Base-by-base conservation (phyloP, 30 jellyfish, hydroid and myxozoan genomes). In the Turritopsis rubra region DNA sequence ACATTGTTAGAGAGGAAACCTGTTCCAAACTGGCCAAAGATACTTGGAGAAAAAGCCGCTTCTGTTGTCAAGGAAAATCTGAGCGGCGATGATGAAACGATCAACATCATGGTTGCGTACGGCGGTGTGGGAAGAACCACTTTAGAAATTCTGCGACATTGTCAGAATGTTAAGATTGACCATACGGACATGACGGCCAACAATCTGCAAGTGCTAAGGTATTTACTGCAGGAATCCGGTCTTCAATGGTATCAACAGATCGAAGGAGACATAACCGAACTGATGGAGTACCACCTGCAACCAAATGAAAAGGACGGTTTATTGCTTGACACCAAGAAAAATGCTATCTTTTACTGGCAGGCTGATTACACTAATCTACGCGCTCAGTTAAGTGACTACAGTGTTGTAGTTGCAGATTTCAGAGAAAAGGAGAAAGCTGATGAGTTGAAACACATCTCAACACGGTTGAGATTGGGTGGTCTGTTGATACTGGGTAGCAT, bases 61-160 rank as follows among this genome's bases (percentile, higher is more conserved):
- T 9, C 8, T 0, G 7, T 80, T 16, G 52, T 80, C 52, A 52
- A 80, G 23, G 19, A 77, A 77, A 21, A 77, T 77, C 24, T 77
- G 66, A 53, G 72, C 0, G 18, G 65, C 17, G 21, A 1, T 0
- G 24, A 80, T 52, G 53, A 80, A 8, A 26, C n/a, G 27, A 28
- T 21, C 23, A 31, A 19, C 20, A 53, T 80, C 41, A 23, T 80
- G 77, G 54, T 80, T n/a, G 84, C 53, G 0, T 52, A 52, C n/a
- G 87, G 87, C 20, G 87, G 87, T 18, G 87, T 70, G 41, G 87
- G 87, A 22, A 41, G 87, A 53, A 26, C 60, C 25, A 21, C 87
- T 0, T 52, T 80, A 22, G 87, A 80, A 52, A 7, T 80, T 0
- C 65, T 80, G 20, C 79, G 87, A 5, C 52, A 52, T 20, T 80